Base-by-base conservation (phyloP, 2,888 invertebrate species). In the Ceraclea dissimilis region DNA sequence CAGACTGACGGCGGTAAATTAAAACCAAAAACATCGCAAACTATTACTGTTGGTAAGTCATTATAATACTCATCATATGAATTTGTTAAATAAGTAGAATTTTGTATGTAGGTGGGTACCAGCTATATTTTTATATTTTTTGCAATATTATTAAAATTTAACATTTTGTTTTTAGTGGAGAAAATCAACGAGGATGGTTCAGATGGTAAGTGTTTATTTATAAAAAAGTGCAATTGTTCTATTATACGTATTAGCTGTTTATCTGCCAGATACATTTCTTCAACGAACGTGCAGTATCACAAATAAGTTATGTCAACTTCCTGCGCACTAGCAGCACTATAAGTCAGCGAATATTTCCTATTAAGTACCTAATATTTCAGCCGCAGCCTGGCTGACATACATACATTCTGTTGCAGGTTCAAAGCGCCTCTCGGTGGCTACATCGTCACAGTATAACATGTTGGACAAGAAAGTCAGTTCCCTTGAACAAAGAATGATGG, bases 381-480 rank as follows among this genome's bases (percentile, higher is more conserved):
- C n/a, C n/a, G n/a, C n/a, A n/a, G n/a, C n/a, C n/a, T n/a, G n/a
- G n/a, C n/a, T n/a, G n/a, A n/a, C n/a, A n/a, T n/a, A n/a, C n/a
- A n/a, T n/a, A n/a, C n/a, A n/a, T n/a, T 46, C 46, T 18, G 2
- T 18, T 19, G 46, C 46, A 49, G 20, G 49, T 16, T 51, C 49
- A 2, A 49, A 54, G 21, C 71, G 63, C 59, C 69, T 76, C 1
- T 75, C 79, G 0, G 70, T 82, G 0, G 73, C 76, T 26, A 76
- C 76, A 0, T 61, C 70, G 4, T 75, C 74, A 69, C 75, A 73
- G 60, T 76, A 76, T 57, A 74, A 75, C 55, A 13, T 74, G 10
- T 65, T 77, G 34, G 72, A 74, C 56, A 65, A 61, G 53, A 60
- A 66, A 1, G 76, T 77, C 1, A 69, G 70, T 21, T 74, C 75